These are phyloP conservation scores for Phanerotoma sp. DNA, from an alignment of 2,888 invertebrate genomes.

Conservation along the genomic window DNA sequence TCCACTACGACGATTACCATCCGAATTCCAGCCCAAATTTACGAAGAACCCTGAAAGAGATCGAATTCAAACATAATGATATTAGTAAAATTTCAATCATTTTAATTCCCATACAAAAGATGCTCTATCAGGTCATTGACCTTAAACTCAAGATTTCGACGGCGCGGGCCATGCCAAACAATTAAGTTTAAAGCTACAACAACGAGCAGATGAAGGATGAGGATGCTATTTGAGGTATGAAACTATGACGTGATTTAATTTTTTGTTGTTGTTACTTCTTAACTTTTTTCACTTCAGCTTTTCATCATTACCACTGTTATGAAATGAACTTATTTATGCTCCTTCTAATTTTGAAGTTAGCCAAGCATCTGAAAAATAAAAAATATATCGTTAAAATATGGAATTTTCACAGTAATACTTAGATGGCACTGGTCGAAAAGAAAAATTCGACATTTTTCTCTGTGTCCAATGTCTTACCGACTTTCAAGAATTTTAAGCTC, in stretches of 20 bases:
- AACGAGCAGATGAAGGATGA: constrained; percentile 48
- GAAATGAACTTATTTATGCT: too few relatives aligned
- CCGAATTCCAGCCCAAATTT: constrained; percentile 48
- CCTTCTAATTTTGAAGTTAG: too few relatives aligned
- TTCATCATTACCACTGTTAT: too few relatives aligned
- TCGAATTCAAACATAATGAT: constrained; percentile 25
- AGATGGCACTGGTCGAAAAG: too few relatives aligned
- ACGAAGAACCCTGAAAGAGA: constrained; percentile 52
- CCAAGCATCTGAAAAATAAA: too few relatives aligned
- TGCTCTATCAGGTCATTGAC: background rate
- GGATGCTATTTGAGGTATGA: constrained; percentile 17
- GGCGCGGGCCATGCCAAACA: constrained; percentile 56
- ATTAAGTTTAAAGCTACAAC: constrained; percentile 55
- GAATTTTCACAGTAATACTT: too few relatives aligned
- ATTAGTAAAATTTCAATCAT: constrained; percentile 32
- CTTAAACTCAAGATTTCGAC: constrained; percentile 28
- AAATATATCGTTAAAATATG: too few relatives aligned
- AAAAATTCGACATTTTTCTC: too few relatives aligned
- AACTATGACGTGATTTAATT: constrained; percentile 21
- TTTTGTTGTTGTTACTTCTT: constrained; percentile 13
- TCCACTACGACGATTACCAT: constrained; percentile 36
- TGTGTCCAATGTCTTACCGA: too few relatives aligned
- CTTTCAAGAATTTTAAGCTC: too few relatives aligned
- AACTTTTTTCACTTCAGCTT: background rate
- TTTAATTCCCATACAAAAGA: background rate